A percentile compares a stretch with the other conserved stretches of the same genome.
phyloP scores from a whole-genome alignment of 2,113 vertebrate species.

The Mesocricetus auratus region DNA sequence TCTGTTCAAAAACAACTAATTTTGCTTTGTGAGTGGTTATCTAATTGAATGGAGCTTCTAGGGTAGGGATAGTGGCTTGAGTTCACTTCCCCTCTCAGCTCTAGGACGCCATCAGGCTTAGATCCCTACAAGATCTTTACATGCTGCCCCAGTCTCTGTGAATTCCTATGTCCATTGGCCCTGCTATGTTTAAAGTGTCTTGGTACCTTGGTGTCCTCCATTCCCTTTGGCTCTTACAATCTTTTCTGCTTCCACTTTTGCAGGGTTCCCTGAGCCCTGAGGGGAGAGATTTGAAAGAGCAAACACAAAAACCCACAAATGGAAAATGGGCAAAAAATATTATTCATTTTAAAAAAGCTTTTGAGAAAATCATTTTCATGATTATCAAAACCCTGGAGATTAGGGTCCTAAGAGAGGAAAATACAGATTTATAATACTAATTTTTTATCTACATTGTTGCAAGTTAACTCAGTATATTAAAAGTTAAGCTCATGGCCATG shows the following conservation, averaged over 20 bases:
- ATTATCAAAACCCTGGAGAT: neutral
- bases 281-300: neutral
- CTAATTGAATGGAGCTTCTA: neutral
- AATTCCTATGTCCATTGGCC: neutral
- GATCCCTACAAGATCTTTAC: neutral
- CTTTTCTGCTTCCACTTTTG: neutral
- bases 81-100: neutral
- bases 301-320: neutral
- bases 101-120: neutral
- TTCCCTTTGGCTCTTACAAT: neutral
- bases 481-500: neutral
- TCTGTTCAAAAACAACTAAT: neutral
- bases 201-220: neutral
- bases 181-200: neutral
- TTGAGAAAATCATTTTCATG: conserved; percentile 4
- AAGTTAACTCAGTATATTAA: neutral
- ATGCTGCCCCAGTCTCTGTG: neutral
- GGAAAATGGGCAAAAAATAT: neutral
- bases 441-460: neutral
- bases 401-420: neutral
- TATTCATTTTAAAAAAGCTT: neutral
- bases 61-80: neutral
- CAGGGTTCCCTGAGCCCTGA: neutral
- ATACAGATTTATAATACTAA: neutral
- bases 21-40: neutral